A percentile compares a stretch with the other conserved stretches of the same genome.
Evolutionary conservation across 2,888 invertebrate species (phyloP).

Genomic region (Coelogynopora nodosa): DNA sequence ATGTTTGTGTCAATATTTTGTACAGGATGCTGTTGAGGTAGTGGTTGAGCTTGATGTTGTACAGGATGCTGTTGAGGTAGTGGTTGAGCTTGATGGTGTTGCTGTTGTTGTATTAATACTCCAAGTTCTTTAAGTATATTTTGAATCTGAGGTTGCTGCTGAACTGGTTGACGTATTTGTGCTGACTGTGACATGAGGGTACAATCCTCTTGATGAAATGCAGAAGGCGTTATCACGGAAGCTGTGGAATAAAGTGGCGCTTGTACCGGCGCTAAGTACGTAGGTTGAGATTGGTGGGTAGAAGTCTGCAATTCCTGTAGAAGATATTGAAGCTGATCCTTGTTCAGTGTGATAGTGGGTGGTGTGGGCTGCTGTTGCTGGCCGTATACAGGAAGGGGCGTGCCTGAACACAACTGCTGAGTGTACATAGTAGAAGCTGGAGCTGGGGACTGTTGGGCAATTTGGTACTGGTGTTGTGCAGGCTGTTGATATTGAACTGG

Average conservation of each 20-base stretch:
- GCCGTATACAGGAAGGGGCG: too few species aligned
- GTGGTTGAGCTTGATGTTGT: neutral
- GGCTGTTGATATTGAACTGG: neutral
- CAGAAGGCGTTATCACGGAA: neutral
- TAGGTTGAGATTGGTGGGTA: neutral
- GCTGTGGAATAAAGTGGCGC: neutral
- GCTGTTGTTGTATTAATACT: neutral
- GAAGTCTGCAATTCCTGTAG: neutral
- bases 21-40: too few species aligned
- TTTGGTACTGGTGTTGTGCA: neutral
- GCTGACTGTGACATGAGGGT: neutral
- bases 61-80: neutral
- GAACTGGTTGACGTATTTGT: neutral
- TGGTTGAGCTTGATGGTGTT: neutral
- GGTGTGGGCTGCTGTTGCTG: neutral
- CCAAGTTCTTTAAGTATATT: conserved; percentile 3
- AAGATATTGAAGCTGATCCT: neutral
- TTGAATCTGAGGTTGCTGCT: neutral
- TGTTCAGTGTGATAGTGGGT: neutral
- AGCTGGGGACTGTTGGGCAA: neutral
- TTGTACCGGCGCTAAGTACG: neutral
- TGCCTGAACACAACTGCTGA: too few species aligned
- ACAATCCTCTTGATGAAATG: neutral
- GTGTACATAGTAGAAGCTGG: neutral
- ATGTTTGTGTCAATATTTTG: too few species aligned